phyloP scores from a whole-genome alignment of 2,797 vertebrate genomes.

The Sylvia borin region DNA sequence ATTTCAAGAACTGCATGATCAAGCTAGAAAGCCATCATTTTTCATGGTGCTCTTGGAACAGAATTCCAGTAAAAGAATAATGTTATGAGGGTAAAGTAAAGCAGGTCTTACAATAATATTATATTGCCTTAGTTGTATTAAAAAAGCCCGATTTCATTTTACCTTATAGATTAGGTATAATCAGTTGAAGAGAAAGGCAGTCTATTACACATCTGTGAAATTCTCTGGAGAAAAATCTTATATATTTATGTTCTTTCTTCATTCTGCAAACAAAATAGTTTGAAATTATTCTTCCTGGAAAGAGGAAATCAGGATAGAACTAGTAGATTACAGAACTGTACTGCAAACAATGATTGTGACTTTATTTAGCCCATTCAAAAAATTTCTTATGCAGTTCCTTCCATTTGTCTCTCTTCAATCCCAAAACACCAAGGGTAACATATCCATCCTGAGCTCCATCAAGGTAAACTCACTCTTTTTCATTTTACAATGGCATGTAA shows the following conservation, averaged over 20 bases:
- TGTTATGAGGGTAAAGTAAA: neutral
- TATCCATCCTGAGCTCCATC: neutral
- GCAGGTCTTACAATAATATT: neutral
- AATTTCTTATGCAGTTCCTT: neutral
- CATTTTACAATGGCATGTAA: neutral
- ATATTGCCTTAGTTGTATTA: neutral
- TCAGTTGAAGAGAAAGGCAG: neutral
- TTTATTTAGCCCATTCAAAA: neutral
- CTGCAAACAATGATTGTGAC: rapidly evolving
- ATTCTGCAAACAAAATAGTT: neutral
- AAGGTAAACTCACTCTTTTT: neutral
- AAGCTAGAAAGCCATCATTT: neutral
- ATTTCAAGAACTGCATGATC: neutral
- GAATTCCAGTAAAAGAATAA: neutral
- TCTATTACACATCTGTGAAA: neutral
- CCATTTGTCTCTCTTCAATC: neutral
- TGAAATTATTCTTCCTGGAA: neutral
- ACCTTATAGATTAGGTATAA: neutral
- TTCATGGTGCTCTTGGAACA: neutral
- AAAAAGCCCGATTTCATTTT: rapidly evolving
- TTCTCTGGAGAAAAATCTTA: neutral
- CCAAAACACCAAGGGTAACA: neutral
- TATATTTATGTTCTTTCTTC: neutral
- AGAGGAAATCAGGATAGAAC: neutral
- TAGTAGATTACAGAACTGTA: neutral